Evolutionary conservation across 2,797 vertebrate species (phyloP), one percentile per base, ranked within the genome.

Genomic region (Poecilia wingei): DNA sequence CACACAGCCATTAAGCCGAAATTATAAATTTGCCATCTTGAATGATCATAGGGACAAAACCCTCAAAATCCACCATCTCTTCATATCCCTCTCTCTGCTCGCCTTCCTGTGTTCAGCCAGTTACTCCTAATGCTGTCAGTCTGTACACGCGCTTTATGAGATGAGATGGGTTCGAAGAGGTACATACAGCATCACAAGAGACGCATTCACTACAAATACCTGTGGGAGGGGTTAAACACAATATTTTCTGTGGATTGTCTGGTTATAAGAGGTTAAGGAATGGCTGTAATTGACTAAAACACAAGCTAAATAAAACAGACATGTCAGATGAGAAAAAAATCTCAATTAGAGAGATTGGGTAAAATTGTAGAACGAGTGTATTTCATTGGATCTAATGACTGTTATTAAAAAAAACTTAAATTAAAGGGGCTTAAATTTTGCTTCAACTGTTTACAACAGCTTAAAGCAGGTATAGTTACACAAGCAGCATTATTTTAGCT

Each of bases 41-140:
- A 88, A 91, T 81, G 53, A 87, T 93, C 86, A 84, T 1, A 75
- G 43, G 45, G 49, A 83, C 77, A 86, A 91, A 88, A 88, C 86
- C 85, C 77, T 86, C 78, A 88, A 31, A 86, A 92, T 88, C 69
- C 72, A 36, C 55, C 39, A 39, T 76, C 49, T 76, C 45, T 28
- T 81, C 53, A 8, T 77, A 59, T 61, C 28, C n/a, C 70, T 83
- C 76, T 66, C 64, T 64, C 77, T 6, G 41, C 74, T 57, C 78
- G 53, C 49, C 49, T 61, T 51, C 79, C 43, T 77, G 46, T 16
- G 36, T 46, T 81, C 18, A 45, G 25, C 41, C 68, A 45, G 41
- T 45, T n/a, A 7, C 25, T 70, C 41, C n/a, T 70, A 45, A 78
- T 84, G 80, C 81, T 16, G 25, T 75, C 79, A 69, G 55, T 68